A percentile compares a stretch with the other conserved stretches of the same genome.
phyloP scores from a whole-genome alignment of 2,888 invertebrate genomes.

The Laspeyria flexula region DNA sequence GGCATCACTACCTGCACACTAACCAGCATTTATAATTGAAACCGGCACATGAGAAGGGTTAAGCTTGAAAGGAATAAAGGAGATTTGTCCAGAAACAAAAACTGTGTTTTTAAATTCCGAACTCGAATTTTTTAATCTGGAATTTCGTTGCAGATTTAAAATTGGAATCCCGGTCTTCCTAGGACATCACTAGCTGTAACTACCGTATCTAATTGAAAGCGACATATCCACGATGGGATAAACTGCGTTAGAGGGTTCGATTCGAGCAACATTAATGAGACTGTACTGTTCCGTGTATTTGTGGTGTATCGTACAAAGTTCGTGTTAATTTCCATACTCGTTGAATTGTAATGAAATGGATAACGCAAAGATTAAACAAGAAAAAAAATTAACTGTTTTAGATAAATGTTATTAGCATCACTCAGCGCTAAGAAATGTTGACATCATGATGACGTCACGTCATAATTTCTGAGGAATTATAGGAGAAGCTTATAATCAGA shows the following conservation, averaged over 20 bases:
- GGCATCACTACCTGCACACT: neutral
- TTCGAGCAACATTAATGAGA: conserved; percentile 33
- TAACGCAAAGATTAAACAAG: no score
- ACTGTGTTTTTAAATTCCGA: conserved; percentile 17
- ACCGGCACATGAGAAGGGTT: neutral
- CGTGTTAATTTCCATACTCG: neutral
- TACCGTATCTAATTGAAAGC: conserved; percentile 54
- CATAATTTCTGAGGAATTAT: no score
- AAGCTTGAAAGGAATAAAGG: no score
- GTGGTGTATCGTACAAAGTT: neutral
- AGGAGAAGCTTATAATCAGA: no score
- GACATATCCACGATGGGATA: conserved; percentile 44
- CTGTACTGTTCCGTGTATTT: conserved; percentile 10
- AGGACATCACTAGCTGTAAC: conserved; percentile 33
- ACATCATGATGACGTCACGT: no score
- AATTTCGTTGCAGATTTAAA: neutral
- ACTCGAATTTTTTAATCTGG: no score
- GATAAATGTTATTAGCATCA: no score
- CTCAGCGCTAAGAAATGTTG: no score
- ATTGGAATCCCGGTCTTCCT: conserved; percentile 19
- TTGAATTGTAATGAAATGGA: no score
- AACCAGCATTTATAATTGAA: conserved; percentile 9
- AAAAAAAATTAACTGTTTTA: no score
- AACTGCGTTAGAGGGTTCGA: conserved; percentile 26
- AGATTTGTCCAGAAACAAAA: conserved; percentile 2